These are phyloP conservation scores for Drosophila sulfurigaster DNA, from an alignment of 1,140 invertebrate species.

Conservation along the genomic window DNA sequence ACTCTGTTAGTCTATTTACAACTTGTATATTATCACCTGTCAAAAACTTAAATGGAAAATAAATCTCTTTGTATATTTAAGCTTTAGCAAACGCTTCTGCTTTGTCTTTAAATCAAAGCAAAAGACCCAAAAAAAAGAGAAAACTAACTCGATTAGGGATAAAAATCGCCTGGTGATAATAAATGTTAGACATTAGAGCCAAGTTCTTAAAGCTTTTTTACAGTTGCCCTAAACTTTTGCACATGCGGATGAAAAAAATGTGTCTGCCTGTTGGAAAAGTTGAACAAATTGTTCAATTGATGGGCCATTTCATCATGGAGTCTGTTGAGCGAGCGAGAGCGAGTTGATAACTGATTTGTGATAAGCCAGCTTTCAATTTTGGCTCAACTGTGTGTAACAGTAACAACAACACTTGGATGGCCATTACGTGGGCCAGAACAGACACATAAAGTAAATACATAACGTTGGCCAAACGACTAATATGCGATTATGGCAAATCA, in stretches of 20 bases:
- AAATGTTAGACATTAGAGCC: slow-evolving; percentile 4
- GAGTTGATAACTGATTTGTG: slow-evolving; percentile 52
- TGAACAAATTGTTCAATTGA: slow-evolving; percentile 41
- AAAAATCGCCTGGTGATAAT: slow-evolving; percentile 5
- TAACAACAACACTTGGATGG: slow-evolving; percentile 20
- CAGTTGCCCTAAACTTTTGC: background rate
- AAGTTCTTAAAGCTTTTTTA: background rate
- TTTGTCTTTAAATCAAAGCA: background rate
- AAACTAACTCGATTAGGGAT: background rate
- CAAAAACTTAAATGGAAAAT: background rate
- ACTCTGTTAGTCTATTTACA: too few species aligned
- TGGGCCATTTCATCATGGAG: slow-evolving; percentile 32
- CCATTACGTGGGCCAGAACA: slow-evolving; percentile 40
- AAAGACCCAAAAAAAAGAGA: background rate
- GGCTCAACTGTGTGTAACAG: slow-evolving; percentile 23
- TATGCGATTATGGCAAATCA: slow-evolving; percentile 81
- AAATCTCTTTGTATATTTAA: background rate
- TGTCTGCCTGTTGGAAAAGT: background rate
- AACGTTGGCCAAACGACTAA: slow-evolving; percentile 75
- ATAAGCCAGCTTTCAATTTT: slow-evolving; percentile 56
- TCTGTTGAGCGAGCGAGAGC: slow-evolving; percentile 1
- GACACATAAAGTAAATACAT: slow-evolving; percentile 75
- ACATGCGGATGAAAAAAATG: background rate
- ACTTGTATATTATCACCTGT: too few species aligned
- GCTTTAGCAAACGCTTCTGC: background rate